Evolutionary conservation across 2,113 vertebrate genomes (phyloP).

Genomic region (Bucco capensis): DNA sequence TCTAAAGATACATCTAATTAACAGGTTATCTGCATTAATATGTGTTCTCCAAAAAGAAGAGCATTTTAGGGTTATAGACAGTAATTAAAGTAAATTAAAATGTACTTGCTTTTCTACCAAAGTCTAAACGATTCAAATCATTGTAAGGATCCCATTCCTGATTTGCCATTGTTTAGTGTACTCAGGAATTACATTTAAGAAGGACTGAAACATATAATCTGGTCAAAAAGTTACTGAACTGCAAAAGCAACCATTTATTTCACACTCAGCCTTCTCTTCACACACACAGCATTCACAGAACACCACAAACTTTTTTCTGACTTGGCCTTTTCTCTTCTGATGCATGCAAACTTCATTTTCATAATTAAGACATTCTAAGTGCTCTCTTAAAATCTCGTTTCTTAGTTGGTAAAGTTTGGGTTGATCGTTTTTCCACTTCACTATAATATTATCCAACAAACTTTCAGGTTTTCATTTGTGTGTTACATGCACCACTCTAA

Average conservation of each 20-base stretch:
- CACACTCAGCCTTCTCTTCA: background rate
- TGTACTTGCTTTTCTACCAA: background rate
- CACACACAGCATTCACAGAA: rapidly evolving
- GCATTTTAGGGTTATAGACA: background rate
- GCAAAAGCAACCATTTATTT: background rate
- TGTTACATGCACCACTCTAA: rapidly evolving
- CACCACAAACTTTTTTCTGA: background rate
- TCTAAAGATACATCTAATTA: slow-evolving; percentile 6
- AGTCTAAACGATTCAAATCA: background rate
- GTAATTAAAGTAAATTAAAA: background rate
- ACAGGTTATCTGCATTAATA: background rate
- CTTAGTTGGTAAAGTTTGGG: background rate
- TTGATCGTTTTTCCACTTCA: rapidly evolving
- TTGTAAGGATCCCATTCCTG: background rate
- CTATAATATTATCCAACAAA: background rate
- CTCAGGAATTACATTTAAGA: background rate
- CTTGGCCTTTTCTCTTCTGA: background rate
- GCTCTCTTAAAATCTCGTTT: background rate
- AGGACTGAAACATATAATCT: background rate
- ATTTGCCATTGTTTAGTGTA: background rate
- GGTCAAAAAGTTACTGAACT: background rate
- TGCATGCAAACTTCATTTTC: background rate
- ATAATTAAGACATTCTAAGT: background rate
- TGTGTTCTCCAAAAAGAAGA: background rate
- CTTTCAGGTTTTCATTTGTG: background rate